Percentiles rank a stretch among this genome's conserved stretches.
Evolutionary conservation across 2,888 invertebrate species (phyloP).

Genomic region (Nymphalis urticae): DNA sequence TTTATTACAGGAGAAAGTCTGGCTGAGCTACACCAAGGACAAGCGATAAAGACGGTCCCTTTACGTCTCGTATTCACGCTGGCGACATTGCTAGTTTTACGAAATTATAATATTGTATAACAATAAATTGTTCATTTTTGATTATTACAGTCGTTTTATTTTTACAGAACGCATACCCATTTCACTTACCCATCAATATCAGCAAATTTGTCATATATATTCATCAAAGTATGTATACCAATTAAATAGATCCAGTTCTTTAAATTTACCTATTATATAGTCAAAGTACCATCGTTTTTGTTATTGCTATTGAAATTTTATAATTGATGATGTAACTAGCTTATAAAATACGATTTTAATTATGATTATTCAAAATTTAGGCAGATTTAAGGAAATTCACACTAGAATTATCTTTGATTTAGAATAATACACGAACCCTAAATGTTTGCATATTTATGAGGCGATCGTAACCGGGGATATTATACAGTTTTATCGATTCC

Average conservation of each 20-base stretch:
- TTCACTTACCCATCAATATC: neutral
- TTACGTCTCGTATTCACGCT: conserved; percentile 44
- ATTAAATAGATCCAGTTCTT: too few relatives aligned
- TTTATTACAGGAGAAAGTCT: conserved; percentile 67
- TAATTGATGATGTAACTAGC: too few relatives aligned
- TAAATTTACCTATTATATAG: too few relatives aligned
- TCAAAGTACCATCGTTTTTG: too few relatives aligned
- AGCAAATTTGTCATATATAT: neutral
- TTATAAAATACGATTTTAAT: too few relatives aligned
- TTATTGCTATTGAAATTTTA: too few relatives aligned
- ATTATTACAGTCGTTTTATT: conserved; percentile 25
- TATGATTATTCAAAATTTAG: neutral
- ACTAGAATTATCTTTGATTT: conserved; percentile 14
- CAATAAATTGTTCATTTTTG: conserved; percentile 75
- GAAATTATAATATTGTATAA: conserved; percentile 57
- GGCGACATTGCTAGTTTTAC: conserved; percentile 58
- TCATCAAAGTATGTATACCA: neutral
- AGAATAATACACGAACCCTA: conserved; percentile 18
- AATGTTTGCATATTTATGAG: conserved; percentile 56
- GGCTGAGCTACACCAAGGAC: conserved; percentile 73
- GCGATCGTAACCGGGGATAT: conserved; percentile 39
- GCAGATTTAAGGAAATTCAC: conserved; percentile 2
- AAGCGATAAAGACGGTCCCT: conserved; percentile 41
- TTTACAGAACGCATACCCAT: neutral
- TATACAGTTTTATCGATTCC: conserved; percentile 38